Evolutionary conservation across 2,888 invertebrate genomes (phyloP).

Genomic region (Tolmerus cingulatus): DNA sequence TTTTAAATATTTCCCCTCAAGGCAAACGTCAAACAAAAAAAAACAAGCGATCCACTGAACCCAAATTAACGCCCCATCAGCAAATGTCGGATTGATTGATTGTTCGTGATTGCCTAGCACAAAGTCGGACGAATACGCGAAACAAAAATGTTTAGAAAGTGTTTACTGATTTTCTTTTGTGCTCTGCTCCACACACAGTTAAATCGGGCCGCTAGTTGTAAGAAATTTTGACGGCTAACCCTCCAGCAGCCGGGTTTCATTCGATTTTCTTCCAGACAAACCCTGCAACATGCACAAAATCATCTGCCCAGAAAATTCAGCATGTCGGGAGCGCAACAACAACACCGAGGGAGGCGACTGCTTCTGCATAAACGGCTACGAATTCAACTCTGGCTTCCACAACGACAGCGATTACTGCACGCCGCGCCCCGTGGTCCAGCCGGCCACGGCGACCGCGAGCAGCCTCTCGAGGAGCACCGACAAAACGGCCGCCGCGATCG

Average conservation of each 20-base stretch:
- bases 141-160: constrained; percentile 4
- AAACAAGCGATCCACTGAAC: constrained; percentile 2
- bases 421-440: background rate
- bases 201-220: background rate
- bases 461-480: background rate
- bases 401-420: constrained; percentile 45
- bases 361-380: constrained; percentile 19
- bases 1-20: background rate
- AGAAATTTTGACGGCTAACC: background rate
- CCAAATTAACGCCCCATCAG: background rate
- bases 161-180: background rate
- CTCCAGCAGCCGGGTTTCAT: background rate
- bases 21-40: background rate
- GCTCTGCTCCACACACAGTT: background rate
- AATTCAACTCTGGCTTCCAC: constrained; percentile 41
- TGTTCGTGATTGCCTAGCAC: background rate
- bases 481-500: constrained; percentile 41
- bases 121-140: background rate
- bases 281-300: constrained; percentile 4
- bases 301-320: constrained; percentile 3
- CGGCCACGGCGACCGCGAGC: background rate
- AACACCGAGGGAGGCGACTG: constrained; percentile 19
- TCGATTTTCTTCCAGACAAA: constrained; percentile 19
- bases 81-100: constrained; percentile 29
- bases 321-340: background rate